Evolutionary conservation across 2,113 vertebrate genomes (phyloP).

Genomic region (Sinocyclocheilus maitianheensis): DNA sequence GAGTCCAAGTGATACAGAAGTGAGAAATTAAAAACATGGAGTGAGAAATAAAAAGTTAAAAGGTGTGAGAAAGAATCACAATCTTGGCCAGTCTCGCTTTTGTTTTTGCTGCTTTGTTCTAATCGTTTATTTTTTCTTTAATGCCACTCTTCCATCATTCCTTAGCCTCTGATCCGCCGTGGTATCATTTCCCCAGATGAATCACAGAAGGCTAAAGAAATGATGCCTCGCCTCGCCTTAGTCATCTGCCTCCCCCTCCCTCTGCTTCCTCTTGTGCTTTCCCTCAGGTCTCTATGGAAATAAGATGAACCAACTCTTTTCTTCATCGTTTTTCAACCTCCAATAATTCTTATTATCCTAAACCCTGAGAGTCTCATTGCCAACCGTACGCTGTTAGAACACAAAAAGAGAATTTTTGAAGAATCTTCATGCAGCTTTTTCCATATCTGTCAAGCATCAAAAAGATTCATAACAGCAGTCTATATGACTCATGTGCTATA

Average conservation of each 20-base stretch:
- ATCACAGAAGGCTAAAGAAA: constrained; percentile 40
- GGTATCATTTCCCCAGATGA: constrained; percentile 38
- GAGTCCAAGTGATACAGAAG: constrained; percentile 20
- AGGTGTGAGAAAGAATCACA: constrained; percentile 31
- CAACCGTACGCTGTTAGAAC: too few relatives aligned
- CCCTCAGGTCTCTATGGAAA: constrained; percentile 45
- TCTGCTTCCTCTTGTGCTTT: constrained; percentile 14
- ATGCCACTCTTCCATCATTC: constrained; percentile 17
- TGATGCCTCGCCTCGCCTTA: constrained; percentile 25
- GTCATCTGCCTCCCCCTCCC: constrained; percentile 14
- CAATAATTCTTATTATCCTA: constrained; percentile 2
- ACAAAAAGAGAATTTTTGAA: too few relatives aligned
- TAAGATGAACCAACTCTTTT: constrained; percentile 48
- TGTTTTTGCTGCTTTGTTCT: constrained; percentile 27
- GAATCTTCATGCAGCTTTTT: too few relatives aligned
- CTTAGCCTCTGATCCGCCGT: constrained; percentile 18
- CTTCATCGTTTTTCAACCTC: constrained; percentile 45
- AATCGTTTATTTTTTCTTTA: constrained; percentile 13
- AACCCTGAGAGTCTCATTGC: too few relatives aligned
- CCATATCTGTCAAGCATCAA: too few relatives aligned
- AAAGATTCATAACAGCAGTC: too few relatives aligned
- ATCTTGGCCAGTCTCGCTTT: constrained; percentile 10
- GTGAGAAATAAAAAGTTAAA: constrained; percentile 22
- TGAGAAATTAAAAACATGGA: constrained; percentile 23
- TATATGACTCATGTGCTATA: too few relatives aligned